Evolutionary conservation across 1,140 invertebrate genomes (phyloP).

Genomic region (Drosophila pachea): DNA sequence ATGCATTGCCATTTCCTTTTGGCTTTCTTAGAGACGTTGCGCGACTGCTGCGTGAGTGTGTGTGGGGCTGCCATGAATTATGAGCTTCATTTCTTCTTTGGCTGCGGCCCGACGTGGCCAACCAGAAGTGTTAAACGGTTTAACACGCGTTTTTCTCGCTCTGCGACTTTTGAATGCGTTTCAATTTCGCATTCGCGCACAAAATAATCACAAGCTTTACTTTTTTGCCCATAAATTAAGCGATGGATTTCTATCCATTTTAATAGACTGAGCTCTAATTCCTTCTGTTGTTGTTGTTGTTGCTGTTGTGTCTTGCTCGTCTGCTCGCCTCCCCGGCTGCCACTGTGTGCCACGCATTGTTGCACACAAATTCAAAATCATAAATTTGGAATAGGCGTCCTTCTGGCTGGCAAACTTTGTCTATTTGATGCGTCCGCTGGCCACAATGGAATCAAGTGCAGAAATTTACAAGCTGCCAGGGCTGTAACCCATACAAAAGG

Average conservation of each 20-base stretch:
- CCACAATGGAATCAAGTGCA: slow-evolving; percentile 42
- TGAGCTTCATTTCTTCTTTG: slow-evolving; percentile 48
- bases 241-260: slow-evolving; percentile 29
- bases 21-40: slow-evolving; percentile 65
- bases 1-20: slow-evolving; percentile 74
- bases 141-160: slow-evolving; percentile 62
- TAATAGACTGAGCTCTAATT: slow-evolving; percentile 1
- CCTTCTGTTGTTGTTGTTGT: slow-evolving; percentile 26
- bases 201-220: background rate
- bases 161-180: slow-evolving; percentile 18
- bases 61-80: slow-evolving; percentile 56
- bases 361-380: slow-evolving; percentile 70
- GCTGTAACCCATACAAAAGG: background rate
- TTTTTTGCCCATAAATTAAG: slow-evolving; percentile 3
- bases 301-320: too few species aligned
- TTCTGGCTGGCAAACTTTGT: slow-evolving; percentile 59
- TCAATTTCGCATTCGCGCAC: slow-evolving; percentile 11
- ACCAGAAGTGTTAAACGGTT: slow-evolving; percentile 76
- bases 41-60: background rate
- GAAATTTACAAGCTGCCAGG: slow-evolving; percentile 40
- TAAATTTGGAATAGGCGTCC: slow-evolving; percentile 69
- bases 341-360: slow-evolving; percentile 51
- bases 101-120: slow-evolving; percentile 54
- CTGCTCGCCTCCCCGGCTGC: slow-evolving; percentile 11
- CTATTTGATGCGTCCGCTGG: slow-evolving; percentile 60